Conservation (phyloP, 2,888 invertebrate genomes). For the Aphidius colemani region DNA sequence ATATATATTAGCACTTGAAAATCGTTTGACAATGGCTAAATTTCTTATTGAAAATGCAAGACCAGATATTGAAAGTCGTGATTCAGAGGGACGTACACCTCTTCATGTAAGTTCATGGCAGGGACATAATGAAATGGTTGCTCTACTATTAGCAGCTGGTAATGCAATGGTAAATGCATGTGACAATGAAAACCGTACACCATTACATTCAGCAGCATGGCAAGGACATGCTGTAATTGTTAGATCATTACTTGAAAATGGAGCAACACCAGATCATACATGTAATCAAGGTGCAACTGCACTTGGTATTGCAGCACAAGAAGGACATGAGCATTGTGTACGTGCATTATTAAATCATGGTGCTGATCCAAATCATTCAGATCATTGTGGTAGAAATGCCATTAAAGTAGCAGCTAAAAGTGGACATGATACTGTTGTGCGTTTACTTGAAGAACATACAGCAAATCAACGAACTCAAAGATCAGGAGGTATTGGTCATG, state of each 20-base stretch:
- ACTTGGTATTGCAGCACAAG: constrained; percentile 92
- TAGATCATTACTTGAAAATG: constrained; percentile 76
- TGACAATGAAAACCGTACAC: constrained; percentile 85
- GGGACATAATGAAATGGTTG: constrained; percentile 92
- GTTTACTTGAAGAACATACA: constrained; percentile 72
- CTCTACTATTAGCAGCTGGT: constrained; percentile 78
- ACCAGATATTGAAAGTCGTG: constrained; percentile 84
- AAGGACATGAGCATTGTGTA: constrained; percentile 93
- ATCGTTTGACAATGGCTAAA: constrained; percentile 81
- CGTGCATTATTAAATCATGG: constrained; percentile 80
- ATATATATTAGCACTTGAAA: constrained; percentile 88
- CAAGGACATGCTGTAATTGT: constrained; percentile 89
- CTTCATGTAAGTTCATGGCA: constrained; percentile 92
- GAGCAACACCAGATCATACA: constrained; percentile 84
- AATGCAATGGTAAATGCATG: constrained; percentile 86
- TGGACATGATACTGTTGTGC: constrained; percentile 84
- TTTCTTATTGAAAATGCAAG: constrained; percentile 77
- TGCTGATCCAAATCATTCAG: constrained; percentile 83
- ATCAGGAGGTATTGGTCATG: constrained; percentile 45
- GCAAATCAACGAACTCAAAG: constrained; percentile 55
- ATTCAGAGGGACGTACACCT: constrained; percentile 89
- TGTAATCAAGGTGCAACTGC: constrained; percentile 97
- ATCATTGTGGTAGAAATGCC: constrained; percentile 85
- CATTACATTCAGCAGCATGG: constrained; percentile 95
- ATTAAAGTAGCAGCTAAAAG: constrained; percentile 89